Conservation (phyloP, 2,888 invertebrate genomes). For the Agrenia bidenticulata region DNA sequence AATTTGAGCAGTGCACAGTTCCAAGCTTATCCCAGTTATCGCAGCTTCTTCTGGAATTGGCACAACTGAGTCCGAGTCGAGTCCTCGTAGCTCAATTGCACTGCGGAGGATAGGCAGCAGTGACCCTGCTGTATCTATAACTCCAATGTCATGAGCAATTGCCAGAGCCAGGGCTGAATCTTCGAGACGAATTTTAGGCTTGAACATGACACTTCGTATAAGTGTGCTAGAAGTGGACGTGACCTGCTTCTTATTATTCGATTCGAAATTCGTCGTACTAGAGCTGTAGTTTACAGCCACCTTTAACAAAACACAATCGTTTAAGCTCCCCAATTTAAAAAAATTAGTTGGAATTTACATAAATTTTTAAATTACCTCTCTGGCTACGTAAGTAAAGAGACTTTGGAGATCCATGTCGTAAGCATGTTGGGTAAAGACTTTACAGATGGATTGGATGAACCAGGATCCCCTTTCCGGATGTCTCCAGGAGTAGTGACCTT, state of each 20-base stretch:
- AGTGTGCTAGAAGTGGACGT: constrained; percentile 49
- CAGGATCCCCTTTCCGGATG: constrained; percentile 91
- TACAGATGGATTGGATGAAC: constrained; percentile 91
- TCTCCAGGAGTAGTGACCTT: constrained; percentile 90
- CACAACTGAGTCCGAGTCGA: too few relatives aligned
- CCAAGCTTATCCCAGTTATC: too few relatives aligned
- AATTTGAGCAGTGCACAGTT: too few relatives aligned
- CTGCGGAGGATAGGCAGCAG: too few relatives aligned
- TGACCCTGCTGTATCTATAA: too few relatives aligned
- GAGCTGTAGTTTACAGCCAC: constrained; percentile 48
- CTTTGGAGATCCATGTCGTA: constrained; percentile 76
- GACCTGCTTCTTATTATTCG: constrained; percentile 49
- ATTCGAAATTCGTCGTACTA: constrained; percentile 30
- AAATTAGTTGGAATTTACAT: background rate
- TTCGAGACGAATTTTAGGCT: background rate
- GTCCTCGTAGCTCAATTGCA: too few relatives aligned
- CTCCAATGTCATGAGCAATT: too few relatives aligned
- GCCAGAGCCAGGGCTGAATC: too few relatives aligned
- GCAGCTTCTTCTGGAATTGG: too few relatives aligned
- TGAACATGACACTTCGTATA: constrained; percentile 42
- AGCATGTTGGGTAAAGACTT: constrained; percentile 73
- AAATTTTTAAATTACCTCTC: constrained; percentile 39
- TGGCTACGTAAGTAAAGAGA: constrained; percentile 75
- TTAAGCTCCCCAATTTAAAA: background rate
- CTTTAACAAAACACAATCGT: constrained; percentile 21